Base-by-base conservation (phyloP, 1,140 invertebrate genomes). In the Lepidurus couesii region DNA sequence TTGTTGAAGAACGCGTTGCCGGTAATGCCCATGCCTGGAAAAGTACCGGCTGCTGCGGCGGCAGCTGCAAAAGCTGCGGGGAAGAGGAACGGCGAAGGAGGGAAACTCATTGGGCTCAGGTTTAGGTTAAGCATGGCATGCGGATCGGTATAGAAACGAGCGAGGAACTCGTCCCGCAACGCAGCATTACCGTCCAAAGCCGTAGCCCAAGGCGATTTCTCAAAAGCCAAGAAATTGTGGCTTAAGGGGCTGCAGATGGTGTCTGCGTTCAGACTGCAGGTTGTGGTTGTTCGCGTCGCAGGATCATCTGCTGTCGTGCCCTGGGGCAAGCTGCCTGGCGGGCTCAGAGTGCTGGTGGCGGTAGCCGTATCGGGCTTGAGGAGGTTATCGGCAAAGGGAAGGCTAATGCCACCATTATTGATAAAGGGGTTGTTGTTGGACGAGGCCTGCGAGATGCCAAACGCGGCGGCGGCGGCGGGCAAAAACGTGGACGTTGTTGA, bases 121-220 rank as follows among this genome's bases (percentile, higher is more conserved):
- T 26, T 65, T 78, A 43, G 80, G 53, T 24, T 74, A 65, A 79
- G 44, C 76, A 89, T 86, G 0, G 88, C 86, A 11, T 89, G 83
- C 9, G 86, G 85, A 45, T 87, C 86, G 45, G 90, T 90, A 83
- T 94, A 96, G 8, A 95, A 86, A 79, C 94, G 88, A 1, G 93
- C 92, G 74, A 96, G 84, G 75, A 96, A 90, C 82, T 96, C 94
- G n/a, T 90, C 90, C 86, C 90, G 86, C 81, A 92, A 83, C 78
- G 86, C 81, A 4, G 87, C 84, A 81, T 86, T 87, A 81, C 84
- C 79, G 81, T 89, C 81, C 85, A 88, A 81, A 80, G 86, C 26
- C n/a, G 87, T 85, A 13, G 86, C 82, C 82, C 86, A 87, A 13
- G 84, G 83, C 8, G 83, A 84, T 80, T 86, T 86, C 74, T 87